Evolutionary conservation across 2,888 invertebrate genomes (phyloP).

Genomic region (Philhelius pedissequus): DNA sequence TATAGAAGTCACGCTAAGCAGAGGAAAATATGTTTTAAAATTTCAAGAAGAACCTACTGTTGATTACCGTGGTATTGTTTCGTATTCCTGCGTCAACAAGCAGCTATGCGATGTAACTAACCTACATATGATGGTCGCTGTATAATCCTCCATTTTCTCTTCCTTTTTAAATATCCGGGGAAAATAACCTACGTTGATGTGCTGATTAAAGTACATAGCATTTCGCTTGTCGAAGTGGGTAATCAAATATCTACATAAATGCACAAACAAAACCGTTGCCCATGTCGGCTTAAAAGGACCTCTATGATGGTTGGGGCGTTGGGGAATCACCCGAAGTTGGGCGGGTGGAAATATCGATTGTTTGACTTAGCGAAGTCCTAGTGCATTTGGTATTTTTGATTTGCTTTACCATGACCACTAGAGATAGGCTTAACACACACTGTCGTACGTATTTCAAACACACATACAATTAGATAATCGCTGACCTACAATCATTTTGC

Average conservation of each 20-base stretch:
- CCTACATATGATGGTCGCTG: background rate
- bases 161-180: constrained; percentile 35
- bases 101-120: background rate
- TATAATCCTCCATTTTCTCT: background rate
- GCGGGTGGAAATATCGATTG: constrained; percentile 46
- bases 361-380: constrained; percentile 30
- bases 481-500: constrained; percentile 50
- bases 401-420: constrained; percentile 25
- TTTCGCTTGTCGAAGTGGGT: background rate
- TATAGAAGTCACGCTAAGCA: background rate
- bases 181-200: constrained; percentile 51
- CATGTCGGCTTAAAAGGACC: constrained; percentile 11
- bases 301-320: background rate
- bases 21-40: background rate
- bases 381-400: constrained; percentile 54
- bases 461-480: background rate
- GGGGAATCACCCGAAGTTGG: constrained; percentile 47
- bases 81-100: constrained; percentile 21
- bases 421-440: background rate
- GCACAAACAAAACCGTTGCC: constrained; percentile 25
- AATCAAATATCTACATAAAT: background rate
- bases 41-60: constrained; percentile 12
- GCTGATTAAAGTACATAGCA: constrained; percentile 8
- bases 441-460: background rate
- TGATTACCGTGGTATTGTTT: constrained; percentile 7